Conservation (phyloP, 1,140 invertebrate species). For the Drosophila guanche region DNA sequence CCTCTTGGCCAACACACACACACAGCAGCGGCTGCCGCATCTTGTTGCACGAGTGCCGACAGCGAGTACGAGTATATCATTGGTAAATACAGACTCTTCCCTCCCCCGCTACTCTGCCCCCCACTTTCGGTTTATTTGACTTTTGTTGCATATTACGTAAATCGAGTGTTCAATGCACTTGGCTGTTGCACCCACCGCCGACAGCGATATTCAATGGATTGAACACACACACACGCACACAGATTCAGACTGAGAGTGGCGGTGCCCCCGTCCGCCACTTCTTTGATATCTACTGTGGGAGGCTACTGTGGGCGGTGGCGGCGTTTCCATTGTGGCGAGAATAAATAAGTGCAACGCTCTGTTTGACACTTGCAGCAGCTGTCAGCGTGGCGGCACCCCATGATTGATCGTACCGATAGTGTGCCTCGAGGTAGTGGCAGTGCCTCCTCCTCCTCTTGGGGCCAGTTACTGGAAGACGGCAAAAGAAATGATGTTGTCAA, state of each 20-base stretch:
- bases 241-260: neutral
- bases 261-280: neutral
- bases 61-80: conserved; percentile 5
- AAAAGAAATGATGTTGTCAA: conserved; percentile 36
- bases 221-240: conserved; percentile 30
- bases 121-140: conserved; percentile 67
- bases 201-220: conserved; percentile 29
- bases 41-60: conserved; percentile 19
- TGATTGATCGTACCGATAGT: conserved; percentile 66
- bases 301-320: conserved; percentile 36
- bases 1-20: conserved; percentile 11
- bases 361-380: conserved; percentile 77
- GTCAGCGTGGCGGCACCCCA: conserved; percentile 51
- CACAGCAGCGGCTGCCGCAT: conserved; percentile 34
- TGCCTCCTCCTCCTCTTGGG: conserved; percentile 1
- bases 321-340: conserved; percentile 25
- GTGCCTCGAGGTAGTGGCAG: neutral
- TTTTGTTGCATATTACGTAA: conserved; percentile 73
- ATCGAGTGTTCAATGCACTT: conserved; percentile 44
- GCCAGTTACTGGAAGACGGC: neutral
- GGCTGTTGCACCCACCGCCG: conserved; percentile 15
- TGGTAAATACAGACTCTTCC: conserved; percentile 38
- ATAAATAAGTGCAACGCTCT: conserved; percentile 70
- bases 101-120: neutral
- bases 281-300: conserved; percentile 1